These are phyloP conservation scores for Drosophila birchii DNA, from an alignment of 2,888 invertebrate species.

Conservation along the genomic window DNA sequence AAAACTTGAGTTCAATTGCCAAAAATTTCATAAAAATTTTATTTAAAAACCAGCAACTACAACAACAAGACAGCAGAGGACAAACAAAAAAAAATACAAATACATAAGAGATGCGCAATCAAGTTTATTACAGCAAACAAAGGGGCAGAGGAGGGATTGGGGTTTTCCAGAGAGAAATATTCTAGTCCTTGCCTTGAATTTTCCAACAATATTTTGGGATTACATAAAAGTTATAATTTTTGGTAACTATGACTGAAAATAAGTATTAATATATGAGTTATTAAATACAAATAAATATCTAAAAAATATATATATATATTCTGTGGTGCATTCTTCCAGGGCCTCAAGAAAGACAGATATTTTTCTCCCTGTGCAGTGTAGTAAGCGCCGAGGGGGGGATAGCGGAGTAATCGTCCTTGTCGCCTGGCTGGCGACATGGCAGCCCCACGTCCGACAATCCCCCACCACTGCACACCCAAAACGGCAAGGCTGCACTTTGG, in stretches of 20 bases:
- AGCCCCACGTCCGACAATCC: conserved; percentile 41
- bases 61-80: conserved; percentile 12
- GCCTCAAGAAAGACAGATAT: too few species aligned
- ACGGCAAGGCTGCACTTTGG: conserved; percentile 67
- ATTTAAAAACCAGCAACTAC: conserved; percentile 66
- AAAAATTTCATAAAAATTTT: conserved; percentile 80
- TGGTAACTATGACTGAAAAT: too few species aligned
- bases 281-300: not conserved
- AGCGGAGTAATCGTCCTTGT: conserved; percentile 55
- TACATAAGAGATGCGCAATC: conserved; percentile 77
- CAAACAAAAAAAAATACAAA: conserved; percentile 30
- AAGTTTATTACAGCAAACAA: conserved; percentile 71
- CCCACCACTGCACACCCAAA: conserved; percentile 10
- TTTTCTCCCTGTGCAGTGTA: conserved; percentile 4
- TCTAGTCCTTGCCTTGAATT: not conserved
- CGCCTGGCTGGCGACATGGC: conserved; percentile 65
- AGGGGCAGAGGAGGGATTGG: not conserved
- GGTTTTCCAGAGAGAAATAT: not conserved
- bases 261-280: not conserved
- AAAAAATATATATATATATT: too few species aligned
- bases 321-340: too few species aligned
- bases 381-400: not conserved
- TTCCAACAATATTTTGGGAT: not conserved
- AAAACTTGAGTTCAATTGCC: conserved; percentile 81
- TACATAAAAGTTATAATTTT: not conserved